Conservation (phyloP, 2,113 vertebrate species). For the Tachycineta bicolor region DNA sequence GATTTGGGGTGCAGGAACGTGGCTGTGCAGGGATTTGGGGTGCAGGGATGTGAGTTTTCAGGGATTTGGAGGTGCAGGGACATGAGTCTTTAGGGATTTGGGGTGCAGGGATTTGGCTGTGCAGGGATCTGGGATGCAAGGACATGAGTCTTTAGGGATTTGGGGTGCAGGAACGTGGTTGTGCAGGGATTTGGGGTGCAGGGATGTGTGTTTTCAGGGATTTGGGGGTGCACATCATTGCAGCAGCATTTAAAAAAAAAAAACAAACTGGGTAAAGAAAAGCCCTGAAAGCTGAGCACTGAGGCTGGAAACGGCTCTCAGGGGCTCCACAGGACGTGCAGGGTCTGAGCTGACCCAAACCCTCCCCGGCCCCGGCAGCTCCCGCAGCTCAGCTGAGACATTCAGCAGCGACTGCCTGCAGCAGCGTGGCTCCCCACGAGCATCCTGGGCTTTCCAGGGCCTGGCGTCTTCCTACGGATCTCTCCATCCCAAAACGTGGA, state of each 20-base stretch:
- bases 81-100: neutral
- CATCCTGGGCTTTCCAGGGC: neutral
- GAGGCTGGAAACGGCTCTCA: neutral
- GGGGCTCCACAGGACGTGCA: neutral
- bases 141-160: no score
- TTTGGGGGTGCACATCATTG: neutral
- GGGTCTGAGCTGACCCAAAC: neutral
- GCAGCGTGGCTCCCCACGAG: neutral
- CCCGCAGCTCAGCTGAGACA: neutral
- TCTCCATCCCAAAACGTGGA: neutral
- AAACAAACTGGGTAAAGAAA: rapidly evolving
- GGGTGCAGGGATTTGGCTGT: neutral
- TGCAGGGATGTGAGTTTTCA: rapidly evolving
- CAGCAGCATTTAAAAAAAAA: neutral
- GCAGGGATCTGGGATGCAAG: neutral
- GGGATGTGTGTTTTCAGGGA: rapidly evolving
- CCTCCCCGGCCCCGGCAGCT: neutral
- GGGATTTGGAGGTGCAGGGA: neutral
- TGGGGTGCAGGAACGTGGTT: neutral
- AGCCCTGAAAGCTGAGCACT: neutral
- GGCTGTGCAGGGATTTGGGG: no score
- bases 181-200: neutral
- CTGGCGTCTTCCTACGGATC: neutral
- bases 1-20: no score
- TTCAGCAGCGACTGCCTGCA: neutral